Evolutionary conservation across 2,797 vertebrate species (phyloP).

Genomic region (Squalus acanthias): DNA sequence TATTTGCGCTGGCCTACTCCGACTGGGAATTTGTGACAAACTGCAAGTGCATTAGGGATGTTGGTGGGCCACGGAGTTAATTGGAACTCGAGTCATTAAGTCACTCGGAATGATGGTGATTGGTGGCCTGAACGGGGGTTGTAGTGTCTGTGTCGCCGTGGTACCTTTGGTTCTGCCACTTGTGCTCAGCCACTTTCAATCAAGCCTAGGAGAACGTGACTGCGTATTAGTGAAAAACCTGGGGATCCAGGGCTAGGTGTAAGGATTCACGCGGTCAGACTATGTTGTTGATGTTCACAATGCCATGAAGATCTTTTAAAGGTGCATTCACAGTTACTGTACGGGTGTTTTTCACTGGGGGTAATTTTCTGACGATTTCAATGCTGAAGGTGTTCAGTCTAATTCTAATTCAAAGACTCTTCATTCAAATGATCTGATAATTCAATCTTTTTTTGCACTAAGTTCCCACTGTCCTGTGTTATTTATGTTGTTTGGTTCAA

Average conservation of each 20-base stretch:
- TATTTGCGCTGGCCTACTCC: conserved; percentile 48
- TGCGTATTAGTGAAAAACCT: not conserved
- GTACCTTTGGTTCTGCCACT: not conserved
- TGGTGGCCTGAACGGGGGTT: conserved; percentile 66
- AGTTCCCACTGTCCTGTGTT: not conserved
- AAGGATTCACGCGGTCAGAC: not conserved
- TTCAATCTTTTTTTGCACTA: not conserved
- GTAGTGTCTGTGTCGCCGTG: not conserved
- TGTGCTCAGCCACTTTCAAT: not conserved
- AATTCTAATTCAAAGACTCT: not conserved
- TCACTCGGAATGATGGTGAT: conserved; percentile 70
- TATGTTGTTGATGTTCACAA: not conserved
- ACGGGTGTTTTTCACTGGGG: not conserved
- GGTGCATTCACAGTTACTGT: not conserved
- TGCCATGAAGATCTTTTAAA: not conserved
- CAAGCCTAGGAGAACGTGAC: not conserved
- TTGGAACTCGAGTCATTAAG: conserved; percentile 72
- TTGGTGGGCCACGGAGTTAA: conserved; percentile 74
- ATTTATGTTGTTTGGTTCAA: not conserved
- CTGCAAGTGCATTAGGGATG: conserved; percentile 58
- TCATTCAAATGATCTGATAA: not conserved
- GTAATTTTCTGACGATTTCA: not conserved
- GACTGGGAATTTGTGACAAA: conserved; percentile 57
- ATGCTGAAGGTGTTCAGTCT: not conserved
- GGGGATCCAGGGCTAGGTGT: not conserved